Evolutionary conservation across 35 echinoderm and acorn worm species (phyloP).

Genomic region (Anneissia japonica): DNA sequence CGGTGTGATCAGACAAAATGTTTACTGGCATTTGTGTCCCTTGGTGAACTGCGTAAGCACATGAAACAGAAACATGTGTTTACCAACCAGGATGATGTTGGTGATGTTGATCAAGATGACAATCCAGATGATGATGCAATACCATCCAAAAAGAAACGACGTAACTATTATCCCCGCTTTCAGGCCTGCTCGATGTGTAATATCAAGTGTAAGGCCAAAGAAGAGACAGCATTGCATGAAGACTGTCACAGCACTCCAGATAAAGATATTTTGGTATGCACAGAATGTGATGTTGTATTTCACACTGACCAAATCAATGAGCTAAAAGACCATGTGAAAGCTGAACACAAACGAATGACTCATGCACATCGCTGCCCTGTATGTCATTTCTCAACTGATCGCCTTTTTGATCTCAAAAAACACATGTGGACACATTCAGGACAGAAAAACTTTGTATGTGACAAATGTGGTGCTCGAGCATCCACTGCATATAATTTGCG

Average conservation of each 20-base stretch:
- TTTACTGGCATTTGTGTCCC: neutral
- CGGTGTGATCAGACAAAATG: neutral
- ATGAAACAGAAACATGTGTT: neutral
- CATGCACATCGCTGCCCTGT: constrained; percentile 67
- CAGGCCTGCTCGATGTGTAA: constrained; percentile 48
- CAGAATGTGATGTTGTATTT: constrained; percentile 58
- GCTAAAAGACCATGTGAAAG: constrained; percentile 50
- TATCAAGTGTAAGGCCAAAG: constrained; percentile 50
- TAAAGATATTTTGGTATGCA: constrained; percentile 55
- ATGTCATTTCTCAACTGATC: constrained; percentile 59
- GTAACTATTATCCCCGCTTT: neutral
- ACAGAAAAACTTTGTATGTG: constrained; percentile 68
- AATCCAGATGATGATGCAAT: neutral
- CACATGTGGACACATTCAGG: constrained; percentile 63
- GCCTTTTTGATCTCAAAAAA: constrained; percentile 72
- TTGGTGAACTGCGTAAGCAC: neutral
- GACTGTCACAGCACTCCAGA: constrained; percentile 20
- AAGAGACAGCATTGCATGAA: constrained; percentile 43
- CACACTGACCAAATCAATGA: neutral
- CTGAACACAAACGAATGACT: constrained; percentile 55
- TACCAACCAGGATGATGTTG: neutral
- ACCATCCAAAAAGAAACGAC: neutral
- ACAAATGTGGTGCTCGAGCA: constrained; percentile 73
- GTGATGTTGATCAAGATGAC: neutral
- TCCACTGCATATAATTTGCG: constrained; percentile 79